phyloP scores from a whole-genome alignment of 2,888 invertebrate species.

The Chironomus tentans region DNA sequence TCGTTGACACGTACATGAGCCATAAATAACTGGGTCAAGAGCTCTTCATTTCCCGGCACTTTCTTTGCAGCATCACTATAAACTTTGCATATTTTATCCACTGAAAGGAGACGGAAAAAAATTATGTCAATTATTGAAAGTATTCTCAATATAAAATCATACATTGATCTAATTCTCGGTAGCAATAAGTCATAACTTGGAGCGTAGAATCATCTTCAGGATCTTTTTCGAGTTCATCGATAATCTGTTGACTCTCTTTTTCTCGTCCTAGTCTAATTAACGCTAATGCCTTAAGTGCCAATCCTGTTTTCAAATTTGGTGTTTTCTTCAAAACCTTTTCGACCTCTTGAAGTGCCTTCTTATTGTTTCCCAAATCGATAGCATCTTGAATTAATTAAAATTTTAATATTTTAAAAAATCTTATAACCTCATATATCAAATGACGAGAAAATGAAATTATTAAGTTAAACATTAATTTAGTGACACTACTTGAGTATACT shows the following conservation, averaged over 20 bases:
- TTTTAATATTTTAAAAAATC: background rate
- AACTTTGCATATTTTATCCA: conserved; percentile 76
- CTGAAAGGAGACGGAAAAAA: conserved; percentile 46
- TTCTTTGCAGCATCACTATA: conserved; percentile 83
- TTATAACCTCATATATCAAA: background rate
- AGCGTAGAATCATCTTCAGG: conserved; percentile 80
- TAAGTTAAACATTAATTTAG: background rate
- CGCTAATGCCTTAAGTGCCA: conserved; percentile 87
- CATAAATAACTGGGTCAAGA: conserved; percentile 91
- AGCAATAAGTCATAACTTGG: conserved; percentile 92
- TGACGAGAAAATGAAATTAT: background rate
- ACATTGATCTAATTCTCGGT: conserved; percentile 86
- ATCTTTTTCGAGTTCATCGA: conserved; percentile 45
- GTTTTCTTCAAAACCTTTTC: conserved; percentile 93
- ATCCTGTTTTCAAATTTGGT: conserved; percentile 77
- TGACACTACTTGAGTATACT: background rate
- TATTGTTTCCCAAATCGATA: conserved; percentile 91
- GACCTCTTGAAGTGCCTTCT: conserved; percentile 93
- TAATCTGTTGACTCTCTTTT: conserved; percentile 65
- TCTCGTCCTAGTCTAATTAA: conserved; percentile 78
- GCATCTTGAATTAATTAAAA: conserved; percentile 61
- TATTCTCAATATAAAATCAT: conserved; percentile 40
- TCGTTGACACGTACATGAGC: conserved; percentile 85
- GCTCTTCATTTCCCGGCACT: conserved; percentile 82
- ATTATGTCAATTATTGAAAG: conserved; percentile 20